Evolutionary conservation across 2,113 vertebrate species (phyloP).

Genomic region (Paramormyrops kingsleyae): DNA sequence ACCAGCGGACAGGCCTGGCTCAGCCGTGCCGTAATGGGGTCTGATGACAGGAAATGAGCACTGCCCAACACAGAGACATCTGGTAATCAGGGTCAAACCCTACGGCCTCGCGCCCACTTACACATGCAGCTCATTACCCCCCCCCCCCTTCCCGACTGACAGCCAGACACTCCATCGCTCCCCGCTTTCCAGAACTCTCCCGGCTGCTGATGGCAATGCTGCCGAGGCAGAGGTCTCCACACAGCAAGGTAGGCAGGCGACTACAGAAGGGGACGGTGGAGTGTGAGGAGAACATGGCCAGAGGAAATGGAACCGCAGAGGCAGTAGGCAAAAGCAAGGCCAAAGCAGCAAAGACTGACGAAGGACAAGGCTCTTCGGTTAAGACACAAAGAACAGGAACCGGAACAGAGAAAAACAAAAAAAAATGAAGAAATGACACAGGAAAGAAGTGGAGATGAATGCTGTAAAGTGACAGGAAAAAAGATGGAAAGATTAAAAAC

Average conservation of each 20-base stretch:
- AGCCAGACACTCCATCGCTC: neutral
- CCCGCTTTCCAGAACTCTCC: neutral
- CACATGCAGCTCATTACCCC: neutral
- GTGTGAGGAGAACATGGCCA: neutral
- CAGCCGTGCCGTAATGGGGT: neutral
- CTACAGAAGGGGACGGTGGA: too few species aligned
- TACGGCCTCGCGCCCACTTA: neutral
- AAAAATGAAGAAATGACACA: neutral
- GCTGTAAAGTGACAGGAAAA: neutral
- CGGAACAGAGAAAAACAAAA: neutral
- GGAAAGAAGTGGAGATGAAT: neutral
- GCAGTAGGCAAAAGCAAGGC: neutral
- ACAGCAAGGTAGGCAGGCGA: neutral
- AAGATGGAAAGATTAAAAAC: slow-evolving; percentile 11
- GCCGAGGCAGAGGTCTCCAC: neutral
- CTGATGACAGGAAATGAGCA: slow-evolving; percentile 19
- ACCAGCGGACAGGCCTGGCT: neutral
- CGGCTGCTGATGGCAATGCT: neutral
- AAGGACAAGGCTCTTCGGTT: neutral
- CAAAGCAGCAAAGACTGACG: neutral
- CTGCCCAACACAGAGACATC: neutral
- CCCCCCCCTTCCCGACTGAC: neutral
- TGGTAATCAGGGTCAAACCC: slow-evolving; percentile 18
- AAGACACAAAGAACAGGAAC: slow-evolving; percentile 11
- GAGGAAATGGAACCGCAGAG: neutral